These are phyloP conservation scores for Heliconius cydno DNA, from an alignment of 2,888 invertebrate species.

Conservation along the genomic window DNA sequence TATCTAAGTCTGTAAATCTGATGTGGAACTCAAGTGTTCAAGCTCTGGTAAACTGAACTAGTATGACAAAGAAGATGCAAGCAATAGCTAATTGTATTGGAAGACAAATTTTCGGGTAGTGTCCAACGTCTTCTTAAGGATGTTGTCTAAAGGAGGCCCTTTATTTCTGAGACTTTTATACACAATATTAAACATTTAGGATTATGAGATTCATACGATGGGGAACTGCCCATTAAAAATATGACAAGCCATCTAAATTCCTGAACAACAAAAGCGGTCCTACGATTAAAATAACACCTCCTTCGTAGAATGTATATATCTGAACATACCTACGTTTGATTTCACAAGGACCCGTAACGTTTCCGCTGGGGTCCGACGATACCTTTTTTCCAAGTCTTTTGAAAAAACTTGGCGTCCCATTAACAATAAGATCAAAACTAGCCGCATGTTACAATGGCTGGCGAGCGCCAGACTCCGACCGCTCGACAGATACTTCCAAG, in stretches of 20 bases:
- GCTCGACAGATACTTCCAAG: constrained; percentile 75
- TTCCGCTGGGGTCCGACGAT: constrained; percentile 81
- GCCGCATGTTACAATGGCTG: constrained; percentile 80
- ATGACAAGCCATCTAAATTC: constrained; percentile 83
- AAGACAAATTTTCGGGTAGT: neutral
- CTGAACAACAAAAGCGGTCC: constrained; percentile 79
- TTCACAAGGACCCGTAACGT: constrained; percentile 81
- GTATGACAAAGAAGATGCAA: neutral
- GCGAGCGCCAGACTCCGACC: constrained; percentile 79
- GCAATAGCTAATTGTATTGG: neutral
- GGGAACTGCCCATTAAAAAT: constrained; percentile 81
- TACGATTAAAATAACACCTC: constrained; percentile 83
- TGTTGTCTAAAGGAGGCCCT: neutral
- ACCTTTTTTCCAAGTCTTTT: constrained; percentile 74
- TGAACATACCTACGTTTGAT: constrained; percentile 67
- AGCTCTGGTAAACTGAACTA: no score
- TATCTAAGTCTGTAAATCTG: neutral
- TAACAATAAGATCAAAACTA: constrained; percentile 84
- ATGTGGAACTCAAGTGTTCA: no score
- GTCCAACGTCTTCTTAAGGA: neutral
- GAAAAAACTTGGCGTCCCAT: constrained; percentile 83
- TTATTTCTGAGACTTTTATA: neutral
- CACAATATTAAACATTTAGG: constrained; percentile 29
- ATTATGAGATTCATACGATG: constrained; percentile 54
- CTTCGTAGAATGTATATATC: constrained; percentile 79